Conservation (phyloP, 2,797 vertebrate species). For the Premnoplex brunnescens region DNA sequence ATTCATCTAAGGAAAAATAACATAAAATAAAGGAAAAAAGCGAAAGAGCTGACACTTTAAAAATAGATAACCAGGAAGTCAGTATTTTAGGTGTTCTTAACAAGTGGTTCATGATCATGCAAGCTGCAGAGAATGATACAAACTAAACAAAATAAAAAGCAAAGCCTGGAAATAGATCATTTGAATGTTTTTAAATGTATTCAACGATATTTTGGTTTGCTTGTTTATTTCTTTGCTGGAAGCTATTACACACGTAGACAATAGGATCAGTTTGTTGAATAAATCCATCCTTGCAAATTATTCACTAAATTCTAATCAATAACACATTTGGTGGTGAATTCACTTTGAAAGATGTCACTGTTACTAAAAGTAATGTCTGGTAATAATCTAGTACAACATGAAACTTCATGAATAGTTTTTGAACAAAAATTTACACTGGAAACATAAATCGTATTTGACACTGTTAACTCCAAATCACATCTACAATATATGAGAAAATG, state of each 20-base stretch:
- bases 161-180: neutral
- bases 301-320: neutral
- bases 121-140: neutral
- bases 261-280: neutral
- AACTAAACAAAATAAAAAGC: neutral
- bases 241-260: neutral
- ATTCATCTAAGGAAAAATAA: neutral
- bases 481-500: neutral
- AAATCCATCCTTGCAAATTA: constrained; percentile 9
- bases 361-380: neutral
- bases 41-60: neutral
- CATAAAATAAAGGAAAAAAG: neutral
- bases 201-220: neutral
- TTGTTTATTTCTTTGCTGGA: neutral
- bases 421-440: neutral
- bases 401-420: neutral
- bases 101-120: neutral
- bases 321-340: neutral
- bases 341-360: neutral
- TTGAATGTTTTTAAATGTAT: neutral
- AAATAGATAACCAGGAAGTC: neutral
- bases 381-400: neutral
- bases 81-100: neutral
- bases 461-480: rapidly evolving
- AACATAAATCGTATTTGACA: neutral